Percentiles rank a stretch among this genome's conserved stretches.
Evolutionary conservation across 2,113 vertebrate species (phyloP).

Genomic region (Oceanodroma tethys): DNA sequence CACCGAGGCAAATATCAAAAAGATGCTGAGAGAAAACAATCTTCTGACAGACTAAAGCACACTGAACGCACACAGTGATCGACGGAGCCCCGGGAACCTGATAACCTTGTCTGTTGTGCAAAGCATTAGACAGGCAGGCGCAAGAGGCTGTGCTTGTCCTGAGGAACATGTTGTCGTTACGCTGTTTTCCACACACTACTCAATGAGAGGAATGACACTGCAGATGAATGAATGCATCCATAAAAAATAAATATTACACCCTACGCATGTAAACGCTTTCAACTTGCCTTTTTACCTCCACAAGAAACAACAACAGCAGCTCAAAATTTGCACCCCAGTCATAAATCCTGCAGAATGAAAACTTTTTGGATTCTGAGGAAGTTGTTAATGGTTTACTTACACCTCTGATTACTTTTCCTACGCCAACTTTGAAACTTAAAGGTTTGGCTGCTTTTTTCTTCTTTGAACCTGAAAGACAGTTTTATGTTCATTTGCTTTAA

Average conservation of each 20-base stretch:
- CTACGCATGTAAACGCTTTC: rapidly evolving
- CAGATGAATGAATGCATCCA: rapidly evolving
- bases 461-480: conserved; percentile 81
- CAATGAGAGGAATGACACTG: rapidly evolving
- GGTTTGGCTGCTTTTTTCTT: conserved; percentile 95
- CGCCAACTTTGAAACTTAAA: conserved; percentile 91
- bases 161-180: rapidly evolving
- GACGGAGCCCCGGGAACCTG: not conserved
- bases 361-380: rapidly evolving
- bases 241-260: rapidly evolving
- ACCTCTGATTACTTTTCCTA: conserved; percentile 93
- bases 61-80: rapidly evolving
- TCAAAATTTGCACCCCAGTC: rapidly evolving
- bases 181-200: rapidly evolving
- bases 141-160: not conserved
- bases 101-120: not conserved
- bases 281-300: too few relatives aligned
- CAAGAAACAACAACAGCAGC: not conserved
- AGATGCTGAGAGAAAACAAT: not conserved
- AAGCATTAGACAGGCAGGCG: rapidly evolving
- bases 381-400: conserved; percentile 69
- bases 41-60: not conserved
- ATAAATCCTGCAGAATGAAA: rapidly evolving
- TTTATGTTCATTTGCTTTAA: not conserved
- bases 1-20: not conserved